A percentile compares a stretch with the other conserved stretches of the same genome.
Evolutionary conservation across 2,888 invertebrate genomes (phyloP).

Genomic region (Vanessa cardui): DNA sequence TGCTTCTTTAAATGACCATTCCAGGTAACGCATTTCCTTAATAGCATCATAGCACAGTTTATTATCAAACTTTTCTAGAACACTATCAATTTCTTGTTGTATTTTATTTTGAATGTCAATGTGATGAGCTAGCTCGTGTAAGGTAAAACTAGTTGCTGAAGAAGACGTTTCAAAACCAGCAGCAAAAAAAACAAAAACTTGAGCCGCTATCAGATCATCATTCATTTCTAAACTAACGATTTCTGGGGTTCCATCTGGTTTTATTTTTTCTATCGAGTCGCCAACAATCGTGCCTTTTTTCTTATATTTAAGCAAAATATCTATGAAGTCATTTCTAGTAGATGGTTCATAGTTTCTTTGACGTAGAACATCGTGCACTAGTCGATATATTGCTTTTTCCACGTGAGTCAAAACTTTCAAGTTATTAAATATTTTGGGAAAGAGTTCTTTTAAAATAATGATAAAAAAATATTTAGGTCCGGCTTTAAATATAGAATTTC

Average conservation of each 20-base stretch:
- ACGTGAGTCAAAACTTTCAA: conserved; percentile 52
- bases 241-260: conserved; percentile 40
- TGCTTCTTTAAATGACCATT: conserved; percentile 61
- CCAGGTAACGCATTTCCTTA: conserved; percentile 63
- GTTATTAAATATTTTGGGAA: conserved; percentile 53
- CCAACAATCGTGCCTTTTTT: conserved; percentile 45
- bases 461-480: conserved; percentile 45
- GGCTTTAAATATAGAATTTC: conserved; percentile 51
- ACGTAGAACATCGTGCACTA: conserved; percentile 56
- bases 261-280: conserved; percentile 44
- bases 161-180: conserved; percentile 79
- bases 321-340: conserved; percentile 50
- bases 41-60: conserved; percentile 61
- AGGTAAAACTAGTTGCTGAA: conserved; percentile 63
- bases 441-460: conserved; percentile 51
- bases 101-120: conserved; percentile 56
- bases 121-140: conserved; percentile 63
- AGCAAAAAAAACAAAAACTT: conserved; percentile 63
- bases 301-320: conserved; percentile 45
- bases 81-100: conserved; percentile 59
- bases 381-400: conserved; percentile 51
- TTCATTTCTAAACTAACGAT: conserved; percentile 36
- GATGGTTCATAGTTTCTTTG: conserved; percentile 58
- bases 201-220: conserved; percentile 42
- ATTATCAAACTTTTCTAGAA: conserved; percentile 51